phyloP scores from a whole-genome alignment of 1,140 invertebrate species.

The Drosophila bipectinata region DNA sequence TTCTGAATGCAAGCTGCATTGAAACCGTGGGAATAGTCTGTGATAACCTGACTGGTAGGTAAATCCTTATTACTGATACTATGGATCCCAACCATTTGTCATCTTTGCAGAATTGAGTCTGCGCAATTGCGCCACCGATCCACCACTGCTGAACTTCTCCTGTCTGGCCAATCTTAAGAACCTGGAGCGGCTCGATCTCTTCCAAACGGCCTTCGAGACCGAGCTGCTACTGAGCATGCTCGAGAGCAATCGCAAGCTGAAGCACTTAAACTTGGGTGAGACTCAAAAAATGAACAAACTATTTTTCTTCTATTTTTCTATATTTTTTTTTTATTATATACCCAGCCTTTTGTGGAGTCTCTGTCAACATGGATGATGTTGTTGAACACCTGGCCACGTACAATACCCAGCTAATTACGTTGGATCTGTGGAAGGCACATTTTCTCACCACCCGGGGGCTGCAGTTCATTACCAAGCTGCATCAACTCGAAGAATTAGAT shows the following conservation, averaged over 20 bases:
- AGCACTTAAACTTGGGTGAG: constrained; percentile 89
- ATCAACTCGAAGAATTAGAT: constrained; percentile 91
- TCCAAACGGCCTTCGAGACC: constrained; percentile 88
- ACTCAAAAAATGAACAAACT: too few relatives aligned
- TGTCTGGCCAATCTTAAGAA: constrained; percentile 87
- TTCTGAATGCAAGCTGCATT: constrained; percentile 88
- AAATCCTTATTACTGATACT: not conserved
- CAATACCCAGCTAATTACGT: constrained; percentile 88
- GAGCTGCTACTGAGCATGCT: constrained; percentile 87
- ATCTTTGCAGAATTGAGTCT: constrained; percentile 87
- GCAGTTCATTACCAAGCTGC: constrained; percentile 88
- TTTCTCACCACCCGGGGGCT: constrained; percentile 90
- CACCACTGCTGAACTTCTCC: constrained; percentile 87
- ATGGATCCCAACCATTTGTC: not conserved
- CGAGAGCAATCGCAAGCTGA: constrained; percentile 87
- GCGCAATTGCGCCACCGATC: constrained; percentile 84
- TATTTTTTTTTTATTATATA: too few relatives aligned
- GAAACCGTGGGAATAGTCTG: constrained; percentile 87
- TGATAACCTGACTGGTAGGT: constrained; percentile 88
- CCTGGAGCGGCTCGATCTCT: constrained; percentile 91
- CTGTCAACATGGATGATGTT: constrained; percentile 89
- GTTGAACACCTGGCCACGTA: constrained; percentile 87
- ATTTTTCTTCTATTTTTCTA: too few relatives aligned
- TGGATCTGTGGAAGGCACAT: constrained; percentile 94
- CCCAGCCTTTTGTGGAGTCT: constrained; percentile 85